Conservation (phyloP, 1,140 invertebrate species). For the Dinothrombium tinctorium region DNA sequence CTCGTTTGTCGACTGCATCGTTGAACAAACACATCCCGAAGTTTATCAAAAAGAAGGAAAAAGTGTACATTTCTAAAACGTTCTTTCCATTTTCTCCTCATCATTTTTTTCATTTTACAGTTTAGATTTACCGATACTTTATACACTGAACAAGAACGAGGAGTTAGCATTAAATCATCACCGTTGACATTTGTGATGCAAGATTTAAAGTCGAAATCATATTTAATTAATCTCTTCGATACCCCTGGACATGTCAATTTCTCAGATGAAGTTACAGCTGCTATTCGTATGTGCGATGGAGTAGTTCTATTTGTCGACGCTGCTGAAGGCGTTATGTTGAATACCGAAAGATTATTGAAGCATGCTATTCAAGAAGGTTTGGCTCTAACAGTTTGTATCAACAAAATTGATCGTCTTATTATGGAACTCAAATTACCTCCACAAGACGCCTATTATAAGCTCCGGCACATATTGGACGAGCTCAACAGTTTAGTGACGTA, state of each 20-base stretch:
- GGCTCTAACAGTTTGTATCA: constrained; percentile 86
- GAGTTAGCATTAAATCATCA: constrained; percentile 86
- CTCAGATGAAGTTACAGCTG: constrained; percentile 94
- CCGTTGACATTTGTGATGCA: constrained; percentile 82
- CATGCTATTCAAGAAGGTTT: constrained; percentile 78
- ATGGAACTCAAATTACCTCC: constrained; percentile 92
- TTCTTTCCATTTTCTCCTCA: too few species aligned
- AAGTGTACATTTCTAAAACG: too few species aligned
- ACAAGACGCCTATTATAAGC: constrained; percentile 92
- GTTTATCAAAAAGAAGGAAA: constrained; percentile 31
- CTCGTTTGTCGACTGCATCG: constrained; percentile 85
- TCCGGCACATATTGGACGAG: constrained; percentile 92
- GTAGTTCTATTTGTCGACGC: constrained; percentile 94
- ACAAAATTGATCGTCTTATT: constrained; percentile 89
- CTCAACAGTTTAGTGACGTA: constrained; percentile 74
- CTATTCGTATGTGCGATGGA: constrained; percentile 84
- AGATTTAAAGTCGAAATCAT: constrained; percentile 73
- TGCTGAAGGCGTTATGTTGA: constrained; percentile 86
- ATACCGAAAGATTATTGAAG: constrained; percentile 84
- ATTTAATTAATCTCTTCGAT: constrained; percentile 85
- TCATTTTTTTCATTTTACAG: too few species aligned
- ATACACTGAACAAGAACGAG: constrained; percentile 92
- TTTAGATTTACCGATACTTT: constrained; percentile 89
- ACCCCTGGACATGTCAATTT: constrained; percentile 99
- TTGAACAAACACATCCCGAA: constrained; percentile 87